phyloP scores from a whole-genome alignment of 2,797 vertebrate genomes.

The Lophotriccus pileatus region DNA sequence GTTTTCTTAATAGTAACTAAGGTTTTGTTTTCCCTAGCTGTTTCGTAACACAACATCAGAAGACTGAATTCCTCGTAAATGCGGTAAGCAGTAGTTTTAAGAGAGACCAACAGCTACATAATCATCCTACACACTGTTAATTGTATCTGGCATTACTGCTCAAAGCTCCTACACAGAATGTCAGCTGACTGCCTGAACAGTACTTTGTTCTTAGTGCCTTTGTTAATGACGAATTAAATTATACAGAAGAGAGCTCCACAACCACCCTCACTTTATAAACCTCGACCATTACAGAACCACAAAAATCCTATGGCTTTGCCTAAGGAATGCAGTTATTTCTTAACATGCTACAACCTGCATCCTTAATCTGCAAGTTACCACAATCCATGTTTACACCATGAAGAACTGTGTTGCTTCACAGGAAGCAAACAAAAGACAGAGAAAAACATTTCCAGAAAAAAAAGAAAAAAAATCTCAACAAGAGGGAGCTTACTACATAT shows the following conservation, averaged over 20 bases:
- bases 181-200: slow-evolving; percentile 59
- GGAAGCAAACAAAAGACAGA: neutral
- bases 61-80: slow-evolving; percentile 66
- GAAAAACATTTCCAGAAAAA: neutral
- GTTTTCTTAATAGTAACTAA: slow-evolving; percentile 18
- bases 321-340: neutral
- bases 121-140: slow-evolving; percentile 72
- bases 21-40: slow-evolving; percentile 43
- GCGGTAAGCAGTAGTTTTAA: slow-evolving; percentile 46
- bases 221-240: slow-evolving; percentile 53
- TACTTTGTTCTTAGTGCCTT: slow-evolving; percentile 52
- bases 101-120: slow-evolving; percentile 53
- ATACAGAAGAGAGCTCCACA: slow-evolving; percentile 14
- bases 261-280: neutral
- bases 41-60: slow-evolving; percentile 31
- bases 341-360: neutral
- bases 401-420: neutral
- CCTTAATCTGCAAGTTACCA: neutral
- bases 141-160: slow-evolving; percentile 65
- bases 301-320: neutral
- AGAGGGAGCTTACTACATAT: neutral
- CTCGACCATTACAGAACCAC: neutral
- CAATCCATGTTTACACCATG: neutral
- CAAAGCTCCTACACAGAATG: slow-evolving; percentile 55
- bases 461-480: neutral